Evolutionary conservation across 2,113 vertebrate species (phyloP).

Genomic region (Elephas maximus): DNA sequence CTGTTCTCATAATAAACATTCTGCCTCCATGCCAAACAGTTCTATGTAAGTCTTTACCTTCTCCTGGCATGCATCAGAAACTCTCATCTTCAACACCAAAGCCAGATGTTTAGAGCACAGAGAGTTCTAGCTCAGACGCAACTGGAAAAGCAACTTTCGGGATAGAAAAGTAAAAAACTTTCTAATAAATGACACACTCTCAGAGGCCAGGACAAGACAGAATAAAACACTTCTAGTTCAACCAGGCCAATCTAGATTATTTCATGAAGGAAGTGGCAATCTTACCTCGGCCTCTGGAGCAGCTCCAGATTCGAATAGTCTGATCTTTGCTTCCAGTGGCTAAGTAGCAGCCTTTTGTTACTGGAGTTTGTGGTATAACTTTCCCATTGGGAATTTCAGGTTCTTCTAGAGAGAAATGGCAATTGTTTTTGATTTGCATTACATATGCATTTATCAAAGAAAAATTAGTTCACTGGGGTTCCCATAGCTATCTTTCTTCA

Average conservation of each 20-base stretch:
- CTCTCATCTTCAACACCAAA: neutral
- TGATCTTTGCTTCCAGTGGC: conserved; percentile 99
- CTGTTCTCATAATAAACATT: neutral
- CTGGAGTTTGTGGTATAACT: conserved; percentile 74
- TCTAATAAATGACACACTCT: neutral
- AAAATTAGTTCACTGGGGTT: neutral
- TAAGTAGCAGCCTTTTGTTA: conserved; percentile 90
- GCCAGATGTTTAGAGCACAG: neutral
- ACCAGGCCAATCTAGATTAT: accelerated
- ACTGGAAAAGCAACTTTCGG: neutral
- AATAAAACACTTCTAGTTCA: neutral
- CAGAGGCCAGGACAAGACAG: neutral
- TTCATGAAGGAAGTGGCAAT: neutral
- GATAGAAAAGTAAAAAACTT: neutral
- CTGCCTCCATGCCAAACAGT: neutral
- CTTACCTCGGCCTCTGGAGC: conserved; percentile 93
- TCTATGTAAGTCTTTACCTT: neutral
- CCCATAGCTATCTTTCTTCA: neutral
- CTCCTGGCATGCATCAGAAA: conserved; percentile 14
- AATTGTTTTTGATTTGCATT: conserved; percentile 47
- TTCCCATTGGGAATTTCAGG: conserved; percentile 84
- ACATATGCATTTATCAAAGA: conserved; percentile 9
- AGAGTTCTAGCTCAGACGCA: neutral
- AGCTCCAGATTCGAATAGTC: conserved; percentile 96
- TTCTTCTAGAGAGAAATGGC: conserved; percentile 80